Base-by-base conservation (phyloP, 2,113 vertebrate species). In the Epinephelus cyanopodus region DNA sequence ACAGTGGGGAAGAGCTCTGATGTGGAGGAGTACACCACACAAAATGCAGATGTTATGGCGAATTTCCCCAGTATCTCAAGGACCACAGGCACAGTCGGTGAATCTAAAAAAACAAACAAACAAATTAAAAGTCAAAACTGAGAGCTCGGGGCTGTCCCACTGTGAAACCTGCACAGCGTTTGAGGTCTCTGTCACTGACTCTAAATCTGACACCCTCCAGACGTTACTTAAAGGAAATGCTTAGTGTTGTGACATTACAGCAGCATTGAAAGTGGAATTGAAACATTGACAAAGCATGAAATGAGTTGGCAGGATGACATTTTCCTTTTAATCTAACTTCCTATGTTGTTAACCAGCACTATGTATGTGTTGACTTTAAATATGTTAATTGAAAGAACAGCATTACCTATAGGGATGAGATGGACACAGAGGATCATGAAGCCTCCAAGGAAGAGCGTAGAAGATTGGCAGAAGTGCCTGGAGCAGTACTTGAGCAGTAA, bases 11-110 rank as follows among this genome's bases (percentile, higher is more conserved):
- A 98, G 25, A 97, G 94, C 88, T 99, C 97, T 11, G 96, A 95
- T 0, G 96, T 95, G 91, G 96, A 94, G 1, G 97, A 91, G 2
- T 97, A 99, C 11, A 98, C 93, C 74, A 98, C 94, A 14, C 96
- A 96, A 84, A 98, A 97, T 0, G 97, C 96, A 0, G 97, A 83
- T 0, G 97, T 97, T 79, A 98, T 76, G 14, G 96, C 96, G 33
- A 97, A 97, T 67, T 99, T 99, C 8, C 97, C 97, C 18, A 97
- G 15, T 96, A 97, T 97, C 90, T 96, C 97, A 77, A 99, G 92
- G 17, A 89, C 75, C 25, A 96, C 84, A 21, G 95, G 94, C 33
- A 97, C 77, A 42, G 60, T 50, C 0, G 79, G 53, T 4, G 96
- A 69, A 64, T 93, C 97, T 98, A 85, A 11, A 66, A 61, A 2